phyloP scores from a whole-genome alignment of 30 jellyfish, hydroid and myxozoan species.

The Euphysa ruthae region DNA sequence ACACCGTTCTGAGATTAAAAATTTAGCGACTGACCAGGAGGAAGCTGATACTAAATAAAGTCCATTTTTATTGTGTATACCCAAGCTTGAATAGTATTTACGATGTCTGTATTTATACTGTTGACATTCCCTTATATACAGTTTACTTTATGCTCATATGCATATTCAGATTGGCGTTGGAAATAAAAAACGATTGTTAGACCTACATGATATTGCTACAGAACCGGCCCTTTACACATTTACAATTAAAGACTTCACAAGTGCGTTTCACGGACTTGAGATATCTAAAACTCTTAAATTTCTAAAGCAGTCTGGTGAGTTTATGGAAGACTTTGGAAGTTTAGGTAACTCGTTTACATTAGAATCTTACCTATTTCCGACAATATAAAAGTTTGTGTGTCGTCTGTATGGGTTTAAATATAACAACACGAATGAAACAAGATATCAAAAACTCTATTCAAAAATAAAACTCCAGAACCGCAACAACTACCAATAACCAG shows the following conservation, averaged over 20 bases:
- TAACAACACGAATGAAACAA: conserved; percentile 8
- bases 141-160: no score
- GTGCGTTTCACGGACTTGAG: conserved; percentile 31
- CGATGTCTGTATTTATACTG: no score
- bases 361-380: background rate
- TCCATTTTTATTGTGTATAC: no score
- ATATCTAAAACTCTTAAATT: conserved; percentile 2
- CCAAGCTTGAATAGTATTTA: no score
- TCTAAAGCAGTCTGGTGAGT: background rate
- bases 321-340: background rate
- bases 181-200: no score
- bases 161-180: no score
- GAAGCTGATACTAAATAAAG: no score
- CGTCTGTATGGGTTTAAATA: conserved; percentile 10
- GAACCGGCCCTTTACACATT: conserved; percentile 15
- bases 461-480: conserved; percentile 9
- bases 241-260: conserved; percentile 26
- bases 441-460: background rate
- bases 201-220: no score
- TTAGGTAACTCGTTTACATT: background rate
- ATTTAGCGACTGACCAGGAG: no score
- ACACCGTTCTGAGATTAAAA: no score
- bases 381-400: conserved; percentile 17
- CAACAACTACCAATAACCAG: conserved; percentile 36
- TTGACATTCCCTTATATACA: no score